phyloP scores from a whole-genome alignment of 2,888 invertebrate genomes.

The Oscheius onirici region DNA sequence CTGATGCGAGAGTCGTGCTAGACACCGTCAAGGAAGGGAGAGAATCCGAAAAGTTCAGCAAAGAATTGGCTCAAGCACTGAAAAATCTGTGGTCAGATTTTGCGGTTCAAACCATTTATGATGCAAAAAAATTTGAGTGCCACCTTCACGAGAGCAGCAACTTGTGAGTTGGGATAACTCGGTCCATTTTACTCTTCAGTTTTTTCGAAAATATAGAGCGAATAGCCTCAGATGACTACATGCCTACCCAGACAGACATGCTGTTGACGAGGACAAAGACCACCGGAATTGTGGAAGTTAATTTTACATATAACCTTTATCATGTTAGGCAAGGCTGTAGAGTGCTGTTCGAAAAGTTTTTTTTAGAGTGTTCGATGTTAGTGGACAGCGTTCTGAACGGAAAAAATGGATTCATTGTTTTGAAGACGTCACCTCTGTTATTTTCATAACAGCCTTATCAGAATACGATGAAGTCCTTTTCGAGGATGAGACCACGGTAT shows the following conservation, averaged over 20 bases:
- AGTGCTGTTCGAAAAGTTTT: not conserved
- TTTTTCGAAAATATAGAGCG: slow-evolving; percentile 64
- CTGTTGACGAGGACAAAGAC: slow-evolving; percentile 62
- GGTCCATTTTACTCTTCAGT: slow-evolving; percentile 41
- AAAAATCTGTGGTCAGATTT: slow-evolving; percentile 53
- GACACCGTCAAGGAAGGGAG: slow-evolving; percentile 52
- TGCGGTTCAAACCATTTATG: slow-evolving; percentile 39
- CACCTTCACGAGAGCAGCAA: slow-evolving; percentile 64
- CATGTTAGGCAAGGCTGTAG: too few species aligned
- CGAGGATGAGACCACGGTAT: slow-evolving; percentile 99
- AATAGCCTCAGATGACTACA: slow-evolving; percentile 56
- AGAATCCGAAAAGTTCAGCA: slow-evolving; percentile 57
- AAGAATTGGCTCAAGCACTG: slow-evolving; percentile 55
- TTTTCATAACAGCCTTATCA: slow-evolving; percentile 99
- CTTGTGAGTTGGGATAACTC: slow-evolving; percentile 42
- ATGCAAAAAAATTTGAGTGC: slow-evolving; percentile 47
- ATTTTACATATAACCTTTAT: slow-evolving; percentile 41
- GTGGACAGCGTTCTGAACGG: slow-evolving; percentile 59
- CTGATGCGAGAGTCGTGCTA: slow-evolving; percentile 48
- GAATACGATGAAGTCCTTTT: slow-evolving; percentile 82
- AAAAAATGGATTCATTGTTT: slow-evolving; percentile 69
- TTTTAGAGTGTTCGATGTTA: slow-evolving; percentile 66
- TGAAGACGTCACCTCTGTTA: slow-evolving; percentile 78
- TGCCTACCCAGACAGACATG: slow-evolving; percentile 61
- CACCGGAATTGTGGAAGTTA: slow-evolving; percentile 58